Percentiles rank a stretch among this genome's conserved stretches.
These are phyloP conservation scores for Climacteris rufus DNA, from an alignment of 2,113 vertebrate species.

Conservation along the genomic window DNA sequence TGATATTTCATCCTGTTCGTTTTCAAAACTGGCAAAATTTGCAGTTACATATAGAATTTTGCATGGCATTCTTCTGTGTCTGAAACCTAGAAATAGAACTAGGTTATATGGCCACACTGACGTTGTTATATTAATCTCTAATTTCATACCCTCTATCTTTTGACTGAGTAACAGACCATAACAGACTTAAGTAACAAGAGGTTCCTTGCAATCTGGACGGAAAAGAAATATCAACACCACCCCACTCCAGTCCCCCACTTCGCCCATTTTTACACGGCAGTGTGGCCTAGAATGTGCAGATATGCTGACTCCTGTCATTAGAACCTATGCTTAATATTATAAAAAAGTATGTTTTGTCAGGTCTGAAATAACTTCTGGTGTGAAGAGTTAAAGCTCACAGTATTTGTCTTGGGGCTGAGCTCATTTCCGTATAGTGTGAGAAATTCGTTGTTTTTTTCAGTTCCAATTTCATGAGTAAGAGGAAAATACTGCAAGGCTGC, in stretches of 20 bases:
- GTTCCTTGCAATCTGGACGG: background rate
- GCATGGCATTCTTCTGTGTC: background rate
- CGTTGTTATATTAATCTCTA: conserved; percentile 39
- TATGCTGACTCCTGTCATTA: background rate
- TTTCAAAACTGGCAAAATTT: background rate
- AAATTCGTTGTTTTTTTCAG: conserved; percentile 20
- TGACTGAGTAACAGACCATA: background rate
- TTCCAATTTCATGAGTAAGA: conserved; percentile 31
- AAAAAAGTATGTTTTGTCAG: conserved; percentile 7
- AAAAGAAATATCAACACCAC: background rate
- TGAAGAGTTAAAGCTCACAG: background rate
- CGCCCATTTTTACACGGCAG: background rate
- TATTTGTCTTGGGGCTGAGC: conserved; percentile 29
- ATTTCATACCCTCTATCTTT: conserved; percentile 12
- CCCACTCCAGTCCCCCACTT: background rate
- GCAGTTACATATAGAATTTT: background rate
- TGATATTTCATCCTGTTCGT: background rate
- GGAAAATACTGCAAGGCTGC: conserved; percentile 18
- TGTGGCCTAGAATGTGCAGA: background rate
- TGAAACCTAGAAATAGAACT: conserved; percentile 38
- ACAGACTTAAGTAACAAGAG: conserved; percentile 31
- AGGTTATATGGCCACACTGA: background rate
- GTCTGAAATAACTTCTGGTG: conserved; percentile 14
- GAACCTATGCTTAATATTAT: background rate
- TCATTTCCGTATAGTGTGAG: conserved; percentile 53